These are phyloP conservation scores for Chloroceryle inda DNA, from an alignment of 2,797 vertebrate genomes.

Conservation along the genomic window DNA sequence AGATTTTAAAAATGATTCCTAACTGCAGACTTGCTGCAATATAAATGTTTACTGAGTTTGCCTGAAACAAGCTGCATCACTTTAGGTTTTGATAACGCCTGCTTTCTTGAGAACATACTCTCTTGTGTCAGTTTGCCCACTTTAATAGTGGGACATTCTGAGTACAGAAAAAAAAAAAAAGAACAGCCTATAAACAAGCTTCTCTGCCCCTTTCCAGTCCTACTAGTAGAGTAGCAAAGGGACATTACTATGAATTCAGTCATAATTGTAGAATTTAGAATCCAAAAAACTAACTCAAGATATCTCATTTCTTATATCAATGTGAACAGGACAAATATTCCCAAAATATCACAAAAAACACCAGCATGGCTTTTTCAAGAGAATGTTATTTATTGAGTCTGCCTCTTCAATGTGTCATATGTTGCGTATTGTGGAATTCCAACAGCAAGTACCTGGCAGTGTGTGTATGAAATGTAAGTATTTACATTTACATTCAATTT, in stretches of 20 bases:
- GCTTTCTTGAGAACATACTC: background rate
- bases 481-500: background rate
- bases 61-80: constrained; percentile 13
- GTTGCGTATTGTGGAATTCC: background rate
- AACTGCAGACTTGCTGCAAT: background rate
- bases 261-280: background rate
- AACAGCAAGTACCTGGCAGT: background rate
- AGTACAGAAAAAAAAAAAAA: background rate
- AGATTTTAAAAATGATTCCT: constrained; percentile 48
- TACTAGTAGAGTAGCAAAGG: background rate
- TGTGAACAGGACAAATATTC: background rate
- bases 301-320: background rate
- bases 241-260: background rate
- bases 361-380: background rate
- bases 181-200: background rate
- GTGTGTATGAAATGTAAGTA: background rate
- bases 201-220: background rate
- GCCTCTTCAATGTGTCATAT: background rate
- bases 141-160: background rate
- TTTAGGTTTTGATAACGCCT: constrained; percentile 6
- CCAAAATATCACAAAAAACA: background rate
- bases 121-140: background rate
- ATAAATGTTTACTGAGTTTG: constrained; percentile 45
- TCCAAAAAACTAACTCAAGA: background rate
- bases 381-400: background rate